Base-by-base conservation (phyloP, 2,888 invertebrate genomes). In the Rosalia funebris region DNA sequence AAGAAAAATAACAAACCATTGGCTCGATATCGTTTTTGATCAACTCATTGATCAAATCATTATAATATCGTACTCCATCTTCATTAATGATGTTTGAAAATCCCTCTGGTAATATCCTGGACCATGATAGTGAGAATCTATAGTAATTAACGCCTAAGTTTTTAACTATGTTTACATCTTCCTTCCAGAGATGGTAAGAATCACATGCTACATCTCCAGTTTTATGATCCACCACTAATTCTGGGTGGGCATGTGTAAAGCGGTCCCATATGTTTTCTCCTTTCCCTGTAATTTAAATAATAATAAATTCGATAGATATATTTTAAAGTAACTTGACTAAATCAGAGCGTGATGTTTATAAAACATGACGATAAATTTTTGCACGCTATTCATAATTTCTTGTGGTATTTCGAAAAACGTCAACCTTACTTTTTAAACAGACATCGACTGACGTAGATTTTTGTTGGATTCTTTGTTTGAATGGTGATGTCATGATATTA, bases 31-130 rank as follows among this genome's bases (percentile, higher is more conserved):
- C 48, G 45, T 67, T 64, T 14, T 37, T 48, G 4, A 89, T 65
- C 1, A 94, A 83, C 70, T 87, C 89, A 71, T 91, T 83, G 56
- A 94, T 90, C 44, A 95, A 80, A 66, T 89, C 85, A 71, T 87
- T 89, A 78, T 95, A 95, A 79, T 92, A 92, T 57, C 86, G 81
- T 10, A 95, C 83, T 12, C 92, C 94, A 2, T 85, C 83, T 32
- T 84, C 81, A 75, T 91, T 95, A 16, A 92, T 82, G 14, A 84
- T 75, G 72, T 89, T 87, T 10, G 85, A 83, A 58, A 86, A 83
- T 7, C 91, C 93, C 9, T 83, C 86, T 0, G 92, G 91, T 64
- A 93, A 14, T 60, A 62, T 54, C 63, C 63, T 58, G n/a, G 67
- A 37, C 70, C 70, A 70, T 5, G 70, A 70, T 31, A 70, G 34